These are phyloP conservation scores for Acromyrmex charruanus DNA, from an alignment of 1,140 invertebrate species.

Conservation along the genomic window DNA sequence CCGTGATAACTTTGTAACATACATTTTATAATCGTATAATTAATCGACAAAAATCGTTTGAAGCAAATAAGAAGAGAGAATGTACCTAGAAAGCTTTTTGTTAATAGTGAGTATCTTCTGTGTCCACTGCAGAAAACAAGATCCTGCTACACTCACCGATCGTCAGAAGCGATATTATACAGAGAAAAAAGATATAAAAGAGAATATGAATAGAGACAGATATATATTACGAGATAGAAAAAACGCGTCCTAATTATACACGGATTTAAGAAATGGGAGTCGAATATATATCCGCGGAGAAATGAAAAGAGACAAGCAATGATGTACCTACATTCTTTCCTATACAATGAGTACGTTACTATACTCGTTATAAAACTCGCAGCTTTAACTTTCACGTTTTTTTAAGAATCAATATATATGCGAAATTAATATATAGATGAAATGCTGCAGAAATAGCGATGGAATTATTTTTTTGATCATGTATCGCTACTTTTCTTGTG, in stretches of 20 bases:
- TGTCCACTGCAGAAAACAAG: conserved; percentile 84
- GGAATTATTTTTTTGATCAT: not conserved
- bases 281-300: conserved; percentile 8
- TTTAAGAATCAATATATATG: conserved; percentile 7
- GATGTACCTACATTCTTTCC: not conserved
- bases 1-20: conserved; percentile 51
- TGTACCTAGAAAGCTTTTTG: conserved; percentile 85
- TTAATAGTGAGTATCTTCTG: conserved; percentile 85
- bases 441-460: conserved; percentile 17
- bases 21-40: conserved; percentile 30
- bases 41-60: conserved; percentile 25
- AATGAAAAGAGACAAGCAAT: not conserved
- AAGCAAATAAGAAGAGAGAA: conserved; percentile 69
- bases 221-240: conserved; percentile 39
- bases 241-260: conserved; percentile 12
- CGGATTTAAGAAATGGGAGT: conserved; percentile 9
- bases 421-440: not conserved
- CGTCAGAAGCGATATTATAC: conserved; percentile 82
- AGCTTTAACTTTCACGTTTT: not conserved
- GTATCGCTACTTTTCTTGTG: conserved; percentile 23
- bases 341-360: conserved; percentile 8
- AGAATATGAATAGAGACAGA: conserved; percentile 78
- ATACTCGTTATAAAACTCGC: not conserved
- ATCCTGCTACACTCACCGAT: conserved; percentile 84
- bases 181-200: conserved; percentile 80